Base-by-base conservation (phyloP, 2,797 vertebrate species). In the Gymnodraco acuticeps region DNA sequence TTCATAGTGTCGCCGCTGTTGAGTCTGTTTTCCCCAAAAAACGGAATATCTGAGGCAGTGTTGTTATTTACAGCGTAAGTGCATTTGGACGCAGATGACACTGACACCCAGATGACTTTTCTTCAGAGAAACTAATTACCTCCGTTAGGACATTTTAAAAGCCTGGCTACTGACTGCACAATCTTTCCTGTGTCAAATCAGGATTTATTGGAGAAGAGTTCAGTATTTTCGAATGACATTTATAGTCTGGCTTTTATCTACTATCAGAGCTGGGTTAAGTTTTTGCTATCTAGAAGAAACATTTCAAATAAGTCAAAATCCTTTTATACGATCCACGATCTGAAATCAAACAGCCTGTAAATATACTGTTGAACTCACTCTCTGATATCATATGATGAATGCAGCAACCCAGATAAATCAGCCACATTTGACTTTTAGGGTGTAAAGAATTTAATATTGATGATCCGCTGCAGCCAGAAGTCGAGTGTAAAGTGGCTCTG, bases 391-490 rank as follows among this genome's bases (percentile, higher is more conserved):
- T 19, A n/a, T 47, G 42, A 78, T 54, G 27, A 79, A 51, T 67
- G 59, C 48, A 65, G 72, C 55, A 73, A 62, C 75, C 84, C 48
- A 63, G 70, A 83, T 86, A 79, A 77, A 84, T 81, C 14, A 33
- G 33, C 54, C 68, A 61, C 55, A 33, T 83, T 80, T 81, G 69
- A 83, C 77, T 87, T 87, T 70, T 80, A 64, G 78, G 27, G 69
- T 87, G 82, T 88, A 65, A 87, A 88, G 17, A 72, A 73, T 89
- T 2, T 67, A 90, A 89, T 92, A 92, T 92, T 92, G 83, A 92
- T 91, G 89, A 78, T 62, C 19, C 68, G 64, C 84, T 69, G 70
- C 79, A 71, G 83, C 84, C 75, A 78, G 82, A 86, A 82, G 86
- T 80, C 64, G 68, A 86, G 58, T 46, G 85, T 59, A 84, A 85